Base-by-base conservation (phyloP, 1,140 invertebrate genomes). In the Drosophila lini region DNA sequence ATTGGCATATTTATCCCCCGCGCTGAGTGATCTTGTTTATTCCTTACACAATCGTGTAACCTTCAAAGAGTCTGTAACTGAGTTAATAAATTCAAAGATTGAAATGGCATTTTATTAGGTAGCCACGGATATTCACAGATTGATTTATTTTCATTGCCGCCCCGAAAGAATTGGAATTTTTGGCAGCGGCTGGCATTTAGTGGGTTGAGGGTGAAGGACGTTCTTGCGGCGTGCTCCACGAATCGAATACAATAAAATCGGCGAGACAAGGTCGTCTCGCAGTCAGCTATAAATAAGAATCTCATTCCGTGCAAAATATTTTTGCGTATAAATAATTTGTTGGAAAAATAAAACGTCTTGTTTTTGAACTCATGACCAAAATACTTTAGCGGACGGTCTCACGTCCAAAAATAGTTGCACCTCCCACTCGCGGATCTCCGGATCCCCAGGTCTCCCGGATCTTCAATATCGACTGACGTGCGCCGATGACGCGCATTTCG, bases 341-440 rank as follows among this genome's bases (percentile, higher is more conserved):
- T 82, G 70, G 70, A 81, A 81, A 85, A 81, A 89, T 88, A 78
- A 88, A 83, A 74, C 71, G 58, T 56, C 74, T 78, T 84, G 74
- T 85, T 85, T 82, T 86, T 69, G 59, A 86, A 86, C 63, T 77
- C 84, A 89, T 88, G 83, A 88, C 83, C 84, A 84, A 89, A 88
- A 88, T 88, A 88, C 84, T 89, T 84, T 19, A 80, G 65, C 80
- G 74, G 74, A 69, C 69, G 80, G 84, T 84, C 84, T 88, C 84
- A 88, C 82, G 77, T 60, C 84, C 83, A 88, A 78, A 89, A 80
- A 74, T 88, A 88, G 74, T 65, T 62, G 19, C 58, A 59, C 62
- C 71, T 55, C 40, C 60, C 75, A 52, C 61, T 36, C 50, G 45
- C 41, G 11, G 34, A 22, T 55, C 52, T 38, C 52, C 34, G 52